phyloP scores from a whole-genome alignment of 2,797 vertebrate species.

The Sebastes steindachneri region DNA sequence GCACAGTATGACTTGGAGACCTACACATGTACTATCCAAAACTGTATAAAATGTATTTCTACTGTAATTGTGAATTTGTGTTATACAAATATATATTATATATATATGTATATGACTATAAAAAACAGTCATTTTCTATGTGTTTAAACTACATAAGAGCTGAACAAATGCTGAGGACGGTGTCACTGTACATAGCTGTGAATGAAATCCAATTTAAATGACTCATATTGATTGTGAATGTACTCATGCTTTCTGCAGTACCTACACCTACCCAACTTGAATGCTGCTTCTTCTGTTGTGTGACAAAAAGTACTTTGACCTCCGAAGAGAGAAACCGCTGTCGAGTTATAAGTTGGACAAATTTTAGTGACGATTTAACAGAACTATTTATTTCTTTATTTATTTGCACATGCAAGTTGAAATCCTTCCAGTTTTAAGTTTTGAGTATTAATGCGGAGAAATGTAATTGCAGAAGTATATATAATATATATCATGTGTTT shows the following conservation, averaged over 20 bases:
- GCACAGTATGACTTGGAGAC: conserved; percentile 80
- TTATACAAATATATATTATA: conserved; percentile 90
- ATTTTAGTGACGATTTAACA: conserved; percentile 88
- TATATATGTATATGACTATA: conserved; percentile 92
- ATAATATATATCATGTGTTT: conserved; percentile 88
- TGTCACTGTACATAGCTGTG: conserved; percentile 97
- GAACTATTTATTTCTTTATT: conserved; percentile 73
- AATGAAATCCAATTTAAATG: conserved; percentile 89
- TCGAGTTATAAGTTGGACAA: conserved; percentile 86
- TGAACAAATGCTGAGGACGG: conserved; percentile 90
- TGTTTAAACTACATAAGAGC: conserved; percentile 93
- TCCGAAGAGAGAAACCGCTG: conserved; percentile 79
- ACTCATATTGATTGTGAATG: conserved; percentile 98
- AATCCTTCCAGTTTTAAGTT: conserved; percentile 88
- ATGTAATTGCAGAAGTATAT: conserved; percentile 88
- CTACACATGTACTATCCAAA: conserved; percentile 87
- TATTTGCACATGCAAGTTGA: conserved; percentile 93
- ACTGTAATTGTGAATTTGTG: conserved; percentile 99
- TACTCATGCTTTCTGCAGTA: conserved; percentile 96
- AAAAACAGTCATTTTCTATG: conserved; percentile 95
- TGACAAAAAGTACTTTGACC: conserved; percentile 89
- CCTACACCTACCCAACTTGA: conserved; percentile 89
- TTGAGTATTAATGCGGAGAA: conserved; percentile 87
- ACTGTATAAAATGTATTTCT: conserved; percentile 94
- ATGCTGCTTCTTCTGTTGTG: conserved; percentile 96